Evolutionary conservation across 2,113 vertebrate species (phyloP).

Genomic region (Pelodiscus sinensis): DNA sequence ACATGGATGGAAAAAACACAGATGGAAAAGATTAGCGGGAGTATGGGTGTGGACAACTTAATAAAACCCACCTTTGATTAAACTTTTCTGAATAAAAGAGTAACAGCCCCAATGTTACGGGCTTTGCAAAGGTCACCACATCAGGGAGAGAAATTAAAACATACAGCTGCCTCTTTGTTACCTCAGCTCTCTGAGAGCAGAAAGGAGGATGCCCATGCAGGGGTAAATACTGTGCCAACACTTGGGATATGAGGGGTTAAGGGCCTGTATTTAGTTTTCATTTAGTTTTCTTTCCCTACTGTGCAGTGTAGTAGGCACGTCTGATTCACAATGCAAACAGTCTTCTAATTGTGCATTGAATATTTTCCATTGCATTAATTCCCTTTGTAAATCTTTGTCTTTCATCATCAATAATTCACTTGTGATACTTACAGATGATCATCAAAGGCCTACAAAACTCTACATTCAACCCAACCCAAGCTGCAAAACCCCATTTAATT

Average conservation of each 20-base stretch:
- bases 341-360: not conserved
- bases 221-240: fast-evolving
- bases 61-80: fast-evolving
- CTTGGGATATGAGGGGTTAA: fast-evolving
- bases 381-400: constrained; percentile 40
- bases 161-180: fast-evolving
- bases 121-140: fast-evolving
- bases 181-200: fast-evolving
- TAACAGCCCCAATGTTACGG: fast-evolving
- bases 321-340: not conserved
- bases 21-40: too few species aligned
- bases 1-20: too few species aligned
- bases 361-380: not conserved
- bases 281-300: fast-evolving
- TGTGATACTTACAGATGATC: constrained; percentile 1
- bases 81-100: not conserved
- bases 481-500: constrained; percentile 50
- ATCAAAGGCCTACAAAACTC: constrained; percentile 37
- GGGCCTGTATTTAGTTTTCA: fast-evolving
- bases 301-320: not conserved
- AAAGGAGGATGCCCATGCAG: fast-evolving
- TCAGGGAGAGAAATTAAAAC: not conserved
- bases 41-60: not conserved
- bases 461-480: not conserved
- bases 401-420: constrained; percentile 53